These are phyloP conservation scores for Artibeus jamaicensis DNA, from an alignment of 2,797 vertebrate genomes.

Conservation along the genomic window DNA sequence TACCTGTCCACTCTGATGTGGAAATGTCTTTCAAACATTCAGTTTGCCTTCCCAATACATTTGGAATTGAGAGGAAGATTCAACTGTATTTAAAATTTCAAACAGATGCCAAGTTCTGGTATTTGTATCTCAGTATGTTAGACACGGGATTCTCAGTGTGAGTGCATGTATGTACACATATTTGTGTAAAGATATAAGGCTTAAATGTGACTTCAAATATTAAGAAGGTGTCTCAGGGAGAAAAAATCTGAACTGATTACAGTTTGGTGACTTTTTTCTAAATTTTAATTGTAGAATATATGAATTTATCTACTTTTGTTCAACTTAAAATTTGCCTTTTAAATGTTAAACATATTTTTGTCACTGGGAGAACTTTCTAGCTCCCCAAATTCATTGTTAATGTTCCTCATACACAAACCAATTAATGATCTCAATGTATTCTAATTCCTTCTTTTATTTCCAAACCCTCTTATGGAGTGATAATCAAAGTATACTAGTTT, in stretches of 20 bases:
- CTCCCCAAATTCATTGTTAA: background rate
- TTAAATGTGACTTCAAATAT: background rate
- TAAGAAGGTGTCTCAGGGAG: background rate
- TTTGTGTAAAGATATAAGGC: background rate
- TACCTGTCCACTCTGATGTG: conserved; percentile 40
- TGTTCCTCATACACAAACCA: background rate
- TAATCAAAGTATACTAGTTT: background rate
- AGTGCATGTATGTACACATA: background rate
- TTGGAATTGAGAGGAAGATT: conserved; percentile 52
- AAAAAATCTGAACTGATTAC: background rate
- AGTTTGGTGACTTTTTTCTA: background rate
- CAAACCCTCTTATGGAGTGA: background rate
- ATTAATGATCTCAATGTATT: background rate
- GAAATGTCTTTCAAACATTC: conserved; percentile 32
- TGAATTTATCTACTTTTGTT: background rate
- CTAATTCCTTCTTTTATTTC: background rate
- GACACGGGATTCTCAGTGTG: background rate
- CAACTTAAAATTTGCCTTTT: background rate
- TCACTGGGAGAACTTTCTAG: background rate
- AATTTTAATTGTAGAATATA: conserved; percentile 11
- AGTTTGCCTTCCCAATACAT: conserved; percentile 27
- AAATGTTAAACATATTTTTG: conserved; percentile 17
- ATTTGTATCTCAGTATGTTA: background rate
- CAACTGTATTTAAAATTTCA: conserved; percentile 48
- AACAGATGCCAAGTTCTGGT: conserved; percentile 18